Base-by-base conservation (phyloP, 2,888 invertebrate species). In the Neelides folsomi region DNA sequence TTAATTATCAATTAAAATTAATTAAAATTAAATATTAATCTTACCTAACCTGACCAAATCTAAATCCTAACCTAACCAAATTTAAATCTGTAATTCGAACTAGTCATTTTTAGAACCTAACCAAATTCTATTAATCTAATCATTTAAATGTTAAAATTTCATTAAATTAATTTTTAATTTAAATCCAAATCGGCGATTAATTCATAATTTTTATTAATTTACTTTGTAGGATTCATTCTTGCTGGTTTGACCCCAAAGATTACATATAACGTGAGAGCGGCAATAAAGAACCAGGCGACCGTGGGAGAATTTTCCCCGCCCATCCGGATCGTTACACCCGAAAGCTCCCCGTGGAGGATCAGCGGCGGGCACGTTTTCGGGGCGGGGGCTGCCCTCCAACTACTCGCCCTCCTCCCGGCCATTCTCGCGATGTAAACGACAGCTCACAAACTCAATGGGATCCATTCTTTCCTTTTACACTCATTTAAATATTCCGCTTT, bases 211-310 rank as follows among this genome's bases (percentile, higher is more conserved):
- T n/a, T n/a, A n/a, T n/a, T n/a, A n/a, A n/a, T n/a, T n/a, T n/a
- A n/a, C n/a, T 51, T 46, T 37, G 12, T 41, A 65, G 65, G 58
- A 10, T 63, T 65, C 53, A 57, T 63, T 40, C 36, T 65, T 16
- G 56, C 54, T 51, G 61, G 58, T 43, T 60, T 65, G 47, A 58
- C 57, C 8, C 65, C 65, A 13, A 54, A 59, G 41, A 59, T 62
- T 15, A 63, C 61, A 13, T 58, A 58, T 49, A 57, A 59, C 41
- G 53, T 65, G 46, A 58, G 63, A 54, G 65, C 60, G 46, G 63
- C 65, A 18, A 54, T 60, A n/a, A 56, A 53, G 56, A 65, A 65
- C 45, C 54, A 55, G 40, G 65, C 63, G 3, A 58, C 63, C 12
- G 52, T 57, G 40, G 65, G 65, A 41, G 65, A 63, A 48, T 65